Base-by-base conservation (phyloP, 2,797 vertebrate species). In the Zalophus californianus region DNA sequence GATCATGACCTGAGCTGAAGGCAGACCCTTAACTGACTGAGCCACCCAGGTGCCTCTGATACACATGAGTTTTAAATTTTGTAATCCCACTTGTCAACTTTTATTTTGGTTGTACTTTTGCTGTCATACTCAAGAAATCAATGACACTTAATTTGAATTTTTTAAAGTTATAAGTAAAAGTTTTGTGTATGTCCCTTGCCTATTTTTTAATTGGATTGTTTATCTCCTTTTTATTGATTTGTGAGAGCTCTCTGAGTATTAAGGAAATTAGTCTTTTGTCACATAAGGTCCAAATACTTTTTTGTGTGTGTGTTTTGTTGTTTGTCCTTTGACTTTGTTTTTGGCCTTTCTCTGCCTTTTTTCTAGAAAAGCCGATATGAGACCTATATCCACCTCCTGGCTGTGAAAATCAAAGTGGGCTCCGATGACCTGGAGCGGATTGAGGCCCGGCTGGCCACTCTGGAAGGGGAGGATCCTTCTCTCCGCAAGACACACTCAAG, bases 401-500 rank as follows among this genome's bases (percentile, higher is more conserved):
- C 99, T 97, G 99, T 99, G 98, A 99, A 99, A 98, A 98, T 99
- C 97, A 99, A 99, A 3, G 99, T 99, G 0, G 99, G 99, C 95
- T 99, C 99, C 0, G 99, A 99, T 21, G 99, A 99, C 98, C 98
- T 99, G 97, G 99, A 99, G 98, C 99, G 99, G 98, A 99, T 99
- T 0, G 99, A 99, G 98, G 99, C 99, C 91, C 99, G 98, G 70
- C 98, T 99, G 97, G 99, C 99, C 97, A 98, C 99, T 13, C 98
- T 98, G 68, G 99, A 99, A 27, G 98, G 98, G 3, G 99, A 99
- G 0, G 99, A 99, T 95, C 97, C 99, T 66, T 99, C 98, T 94
- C 98, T 99, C 93, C 98, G 99, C 94, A 99, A 99, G 98, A 99
- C 99, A 2, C 99, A 99, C 98, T 99, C 99, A 3, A 99, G 99